Evolutionary conservation across 2,888 invertebrate genomes (phyloP).

Genomic region (Meliscaeva auricollis): DNA sequence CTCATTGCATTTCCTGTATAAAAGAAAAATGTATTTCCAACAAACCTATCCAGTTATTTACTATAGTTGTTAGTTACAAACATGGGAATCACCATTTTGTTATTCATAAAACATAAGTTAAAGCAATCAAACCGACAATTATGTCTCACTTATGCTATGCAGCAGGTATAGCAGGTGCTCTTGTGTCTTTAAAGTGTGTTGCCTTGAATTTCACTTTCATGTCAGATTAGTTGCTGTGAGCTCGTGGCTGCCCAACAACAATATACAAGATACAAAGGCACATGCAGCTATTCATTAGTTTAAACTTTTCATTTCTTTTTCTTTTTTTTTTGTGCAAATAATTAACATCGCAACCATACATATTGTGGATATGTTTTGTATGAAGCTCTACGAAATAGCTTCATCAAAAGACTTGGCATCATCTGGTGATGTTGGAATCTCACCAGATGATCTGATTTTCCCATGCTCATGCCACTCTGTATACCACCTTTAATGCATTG

Average conservation of each 20-base stretch:
- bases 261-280: conserved; percentile 15
- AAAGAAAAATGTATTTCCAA: not conserved
- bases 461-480: conserved; percentile 26
- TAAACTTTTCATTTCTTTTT: conserved; percentile 39
- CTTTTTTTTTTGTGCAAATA: conserved; percentile 40
- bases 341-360: too few species aligned
- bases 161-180: conserved; percentile 17
- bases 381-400: conserved; percentile 30
- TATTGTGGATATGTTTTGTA: too few species aligned
- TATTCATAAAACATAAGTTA: conserved; percentile 45
- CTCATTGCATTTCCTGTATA: conserved; percentile 22
- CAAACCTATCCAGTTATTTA: not conserved
- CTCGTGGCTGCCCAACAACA: conserved; percentile 29
- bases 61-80: not conserved
- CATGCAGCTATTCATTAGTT: conserved; percentile 54
- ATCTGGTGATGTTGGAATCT: conserved; percentile 33
- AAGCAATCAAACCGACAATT: conserved; percentile 34
- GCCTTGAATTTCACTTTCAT: conserved; percentile 66
- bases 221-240: conserved; percentile 7
- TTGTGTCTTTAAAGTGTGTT: conserved; percentile 20
- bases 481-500: conserved; percentile 45
- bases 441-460: conserved; percentile 51
- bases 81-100: conserved; percentile 36
- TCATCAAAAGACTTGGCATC: conserved; percentile 17
- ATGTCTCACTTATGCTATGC: conserved; percentile 29